Evolutionary conservation across 53 echinoderm and acorn worm species (phyloP).

Genomic region (Hippasteria phrygiana): DNA sequence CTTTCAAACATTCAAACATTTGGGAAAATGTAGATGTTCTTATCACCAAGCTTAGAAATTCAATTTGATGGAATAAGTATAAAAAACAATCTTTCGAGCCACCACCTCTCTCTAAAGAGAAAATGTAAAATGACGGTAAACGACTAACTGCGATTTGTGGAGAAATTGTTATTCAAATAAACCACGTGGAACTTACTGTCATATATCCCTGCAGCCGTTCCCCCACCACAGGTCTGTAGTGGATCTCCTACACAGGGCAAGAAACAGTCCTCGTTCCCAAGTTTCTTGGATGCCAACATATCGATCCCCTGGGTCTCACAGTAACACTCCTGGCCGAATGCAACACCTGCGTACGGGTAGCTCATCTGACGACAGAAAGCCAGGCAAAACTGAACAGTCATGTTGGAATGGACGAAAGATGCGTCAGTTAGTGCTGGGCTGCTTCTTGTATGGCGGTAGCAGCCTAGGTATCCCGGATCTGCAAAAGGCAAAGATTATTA

Average conservation of each 20-base stretch:
- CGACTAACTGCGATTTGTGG: too few species aligned
- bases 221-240: slow-evolving; percentile 75
- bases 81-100: too few species aligned
- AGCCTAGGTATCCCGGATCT: slow-evolving; percentile 83
- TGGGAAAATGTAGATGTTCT: too few species aligned
- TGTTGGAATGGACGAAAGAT: slow-evolving; percentile 50
- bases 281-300: slow-evolving; percentile 23
- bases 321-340: slow-evolving; percentile 79
- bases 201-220: slow-evolving; percentile 46
- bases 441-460: slow-evolving; percentile 67
- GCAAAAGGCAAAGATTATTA: neutral
- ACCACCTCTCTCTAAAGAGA: too few species aligned
- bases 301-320: slow-evolving; percentile 63
- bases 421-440: slow-evolving; percentile 60
- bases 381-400: slow-evolving; percentile 74
- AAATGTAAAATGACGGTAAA: too few species aligned
- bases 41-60: too few species aligned
- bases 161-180: neutral
- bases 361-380: slow-evolving; percentile 60
- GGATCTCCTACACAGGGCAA: slow-evolving; percentile 65
- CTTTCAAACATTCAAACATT: too few species aligned
- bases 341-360: slow-evolving; percentile 65
- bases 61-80: too few species aligned
- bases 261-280: slow-evolving; percentile 71
- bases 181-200: slow-evolving; percentile 40